Evolutionary conservation across 2,113 vertebrate genomes (phyloP), one percentile per base, ranked within the genome.

Genomic region (Stictonetta naevosa): DNA sequence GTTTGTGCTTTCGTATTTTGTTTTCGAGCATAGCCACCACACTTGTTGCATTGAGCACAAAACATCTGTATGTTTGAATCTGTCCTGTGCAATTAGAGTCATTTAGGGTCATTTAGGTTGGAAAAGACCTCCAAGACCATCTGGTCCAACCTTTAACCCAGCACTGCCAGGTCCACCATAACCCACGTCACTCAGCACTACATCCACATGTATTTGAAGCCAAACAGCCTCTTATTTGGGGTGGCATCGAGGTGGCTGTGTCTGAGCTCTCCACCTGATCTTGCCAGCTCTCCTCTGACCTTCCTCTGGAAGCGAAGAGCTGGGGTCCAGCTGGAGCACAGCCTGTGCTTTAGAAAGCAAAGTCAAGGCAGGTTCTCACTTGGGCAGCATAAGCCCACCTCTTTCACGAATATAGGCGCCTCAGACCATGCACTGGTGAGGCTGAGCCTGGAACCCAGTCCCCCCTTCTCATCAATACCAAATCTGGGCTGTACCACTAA

Each of bases 261-360:
- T 87, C 93, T 96, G 91, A 96, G 48, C 71, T 66, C 59, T 36
- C 53, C 28, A 62, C 40, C 31, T 0, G 1, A 56, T 86, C 78
- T 83, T 94, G 89, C 84, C 78, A 91, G 10, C 40, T 5, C 11
- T 68, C 95, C 50, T 29, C 64, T 92, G 94, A 89, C 90, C 78
- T 95, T 96, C 78, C 36, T 79, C 10, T 69, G 28, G 62, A 83
- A 40, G 46, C 40, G 19, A 68, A 83, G 87, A 72, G 53, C 71
- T 55, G 40, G 76, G 85, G 63, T 80, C 85, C 86, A 36, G 40
- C 50, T 18, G 33, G 60, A 83, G 73, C 52, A 71, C 76, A 71
- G 40, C 29, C 38, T 42, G 23, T 0, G 0, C 64, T 90, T 92
- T 48, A 71, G 63, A 92, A 86, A 67, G 81, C 26, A 84, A 88